Conservation (phyloP, 2,888 invertebrate genomes). For the Deilephila elpenor region DNA sequence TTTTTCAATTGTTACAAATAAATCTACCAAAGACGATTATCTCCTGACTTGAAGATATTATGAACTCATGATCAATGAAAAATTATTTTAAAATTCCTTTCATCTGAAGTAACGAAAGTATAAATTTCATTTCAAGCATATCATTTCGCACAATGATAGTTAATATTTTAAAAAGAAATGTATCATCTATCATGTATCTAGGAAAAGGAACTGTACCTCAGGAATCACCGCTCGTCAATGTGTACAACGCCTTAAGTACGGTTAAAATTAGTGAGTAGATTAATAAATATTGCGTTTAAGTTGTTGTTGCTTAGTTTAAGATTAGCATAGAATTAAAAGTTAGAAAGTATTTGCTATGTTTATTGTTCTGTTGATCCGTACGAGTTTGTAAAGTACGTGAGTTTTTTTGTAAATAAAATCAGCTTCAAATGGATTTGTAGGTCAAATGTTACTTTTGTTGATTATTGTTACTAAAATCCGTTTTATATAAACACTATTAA, state of each 20-base stretch:
- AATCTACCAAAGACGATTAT: not conserved
- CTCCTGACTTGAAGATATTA: not conserved
- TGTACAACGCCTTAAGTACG: constrained; percentile 21
- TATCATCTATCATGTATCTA: too few relatives aligned
- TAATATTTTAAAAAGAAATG: constrained; percentile 1
- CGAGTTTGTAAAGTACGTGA: not conserved
- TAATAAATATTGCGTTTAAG: constrained; percentile 4
- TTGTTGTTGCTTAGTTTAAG: constrained; percentile 25
- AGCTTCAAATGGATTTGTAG: constrained; percentile 8
- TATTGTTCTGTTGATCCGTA: not conserved
- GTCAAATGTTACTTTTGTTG: constrained; percentile 6
- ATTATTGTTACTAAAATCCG: constrained; percentile 18
- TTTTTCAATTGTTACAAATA: not conserved
- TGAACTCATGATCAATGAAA: not conserved
- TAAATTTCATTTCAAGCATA: constrained; percentile 10
- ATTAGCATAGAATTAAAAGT: constrained; percentile 4
- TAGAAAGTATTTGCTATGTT: not conserved
- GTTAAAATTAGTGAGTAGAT: constrained; percentile 13
- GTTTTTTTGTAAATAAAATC: constrained; percentile 12
- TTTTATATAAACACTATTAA: not conserved
- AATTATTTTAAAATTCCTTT: not conserved
- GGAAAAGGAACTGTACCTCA: constrained; percentile 13
- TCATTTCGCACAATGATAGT: constrained; percentile 24
- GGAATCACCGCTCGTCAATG: constrained; percentile 19
- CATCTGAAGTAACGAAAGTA: not conserved